Conservation (phyloP, 2,113 vertebrate species). For the Cariama cristata region DNA sequence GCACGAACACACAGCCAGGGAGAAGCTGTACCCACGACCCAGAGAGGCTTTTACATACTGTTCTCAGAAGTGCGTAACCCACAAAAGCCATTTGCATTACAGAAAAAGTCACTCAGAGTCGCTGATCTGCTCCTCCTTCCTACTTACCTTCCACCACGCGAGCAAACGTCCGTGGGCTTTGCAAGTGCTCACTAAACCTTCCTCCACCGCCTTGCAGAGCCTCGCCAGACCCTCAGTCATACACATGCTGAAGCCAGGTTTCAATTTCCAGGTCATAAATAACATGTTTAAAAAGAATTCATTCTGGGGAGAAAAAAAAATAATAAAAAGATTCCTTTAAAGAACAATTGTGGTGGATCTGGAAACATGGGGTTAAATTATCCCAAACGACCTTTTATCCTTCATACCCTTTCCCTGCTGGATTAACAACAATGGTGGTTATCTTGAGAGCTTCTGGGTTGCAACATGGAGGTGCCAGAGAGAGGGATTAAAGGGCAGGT, state of each 20-base stretch:
- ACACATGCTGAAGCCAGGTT: neutral
- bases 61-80: neutral
- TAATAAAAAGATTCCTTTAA: neutral
- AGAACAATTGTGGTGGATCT: neutral
- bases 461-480: neutral
- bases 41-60: neutral
- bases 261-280: neutral
- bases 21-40: neutral
- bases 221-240: neutral
- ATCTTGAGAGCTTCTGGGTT: neutral
- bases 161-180: neutral
- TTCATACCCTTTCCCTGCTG: neutral
- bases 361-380: neutral
- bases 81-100: neutral
- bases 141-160: neutral
- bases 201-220: neutral
- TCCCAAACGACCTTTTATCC: neutral
- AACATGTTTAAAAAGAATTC: neutral
- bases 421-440: neutral
- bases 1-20: accelerated
- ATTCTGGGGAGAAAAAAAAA: neutral
- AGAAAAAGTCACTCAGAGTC: neutral
- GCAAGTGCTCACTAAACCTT: neutral
- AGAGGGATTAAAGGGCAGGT: neutral
- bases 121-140: neutral